Base-by-base conservation (phyloP, 35 echinoderm and acorn worm species). In the Hemicentrotus pulcherrimus region DNA sequence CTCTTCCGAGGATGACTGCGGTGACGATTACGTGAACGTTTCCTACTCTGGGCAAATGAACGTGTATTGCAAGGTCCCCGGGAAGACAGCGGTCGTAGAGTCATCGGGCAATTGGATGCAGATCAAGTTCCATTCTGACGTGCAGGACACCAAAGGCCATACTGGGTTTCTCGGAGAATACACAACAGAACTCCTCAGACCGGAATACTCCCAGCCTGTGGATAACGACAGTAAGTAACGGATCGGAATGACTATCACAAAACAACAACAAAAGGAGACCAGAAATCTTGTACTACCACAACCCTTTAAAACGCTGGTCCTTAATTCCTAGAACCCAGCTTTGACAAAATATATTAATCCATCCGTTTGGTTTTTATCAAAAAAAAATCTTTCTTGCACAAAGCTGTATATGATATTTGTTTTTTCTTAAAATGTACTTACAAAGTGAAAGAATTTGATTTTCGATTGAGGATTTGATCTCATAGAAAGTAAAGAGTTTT, bases 21-120 rank as follows among this genome's bases (percentile, higher is more conserved):
- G 48, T 4, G 91, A 93, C 46, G 91, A 93, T 58, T 93, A 93
- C n/a, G 91, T 93, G 0, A 47, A 31, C 22, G 91, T 93, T 19
- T 13, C 46, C 11, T 6, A 55, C 48, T 18, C 19, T 47, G 46
- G 13, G 3, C 18, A 50, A 47, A 0, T n/a, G 2, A 31, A 50
- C 0, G 46, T 93, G 24, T 93, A n/a, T 50, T 93, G 91, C 48
- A 31, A 93, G 16, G 30, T 31, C n/a, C 14, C 35, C 28, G 30
- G 16, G 48, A 32, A 18, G 30, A 19, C 32, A 0, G 47, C 32
- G 2, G 48, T 58, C 7, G 46, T 93, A 28, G 48, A 32, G 48
- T 93, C 91, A 11, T 93, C 91, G 6, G 10, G 11, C 22, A 93
- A 93, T 58, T 28, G 91, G 91, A 93, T 93, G 45, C 6, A 50